Base-by-base conservation (phyloP, 2,113 vertebrate genomes). In the Mesocricetus auratus region DNA sequence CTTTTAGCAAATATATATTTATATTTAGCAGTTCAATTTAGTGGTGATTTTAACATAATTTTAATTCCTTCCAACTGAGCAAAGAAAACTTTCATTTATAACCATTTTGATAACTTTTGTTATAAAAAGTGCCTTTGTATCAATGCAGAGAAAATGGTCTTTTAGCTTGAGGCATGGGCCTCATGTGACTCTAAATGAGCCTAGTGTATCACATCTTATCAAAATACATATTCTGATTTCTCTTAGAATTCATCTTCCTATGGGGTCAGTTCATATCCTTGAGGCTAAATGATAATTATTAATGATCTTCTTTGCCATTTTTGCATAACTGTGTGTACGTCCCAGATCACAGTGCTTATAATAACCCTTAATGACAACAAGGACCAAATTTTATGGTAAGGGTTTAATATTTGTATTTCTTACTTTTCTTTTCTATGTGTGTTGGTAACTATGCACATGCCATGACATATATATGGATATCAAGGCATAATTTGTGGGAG, bases 21-120 rank as follows among this genome's bases (percentile, higher is more conserved):
- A 87, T 53, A 45, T 79, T 82, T 74, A 74, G 86, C 47, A 58
- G 73, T 58, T 93, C 91, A 93, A 56, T 64, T 87, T 93, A 74
- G 24, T 47, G 24, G 21, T 58, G 11, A 26, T 45, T 60, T 77
- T 73, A 91, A 39, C 47, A 56, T 68, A 90, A 78, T 86, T 93
- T 39, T 42, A 91, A 4, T 82, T 66, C 58, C 12, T 4, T 93
- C 62, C 39, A 36, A 45, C 36, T 22, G 58, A 64, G 33, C 58
- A 78, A 94, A 91, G 53, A 69, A 93, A 4, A 86, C 42, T 29
- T 96, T 85, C 45, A 33, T 13, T 69, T 75, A 26, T 53, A 66
- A 17, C 42, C 92, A 31, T 82, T 45, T 64, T 92, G 62, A 56
- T 62, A 77, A 64, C 53, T 85, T 90, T 85, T 12, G 62, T 85